These are phyloP conservation scores for Trichogramma pretiosum DNA, from an alignment of 1,140 invertebrate genomes.

Conservation along the genomic window DNA sequence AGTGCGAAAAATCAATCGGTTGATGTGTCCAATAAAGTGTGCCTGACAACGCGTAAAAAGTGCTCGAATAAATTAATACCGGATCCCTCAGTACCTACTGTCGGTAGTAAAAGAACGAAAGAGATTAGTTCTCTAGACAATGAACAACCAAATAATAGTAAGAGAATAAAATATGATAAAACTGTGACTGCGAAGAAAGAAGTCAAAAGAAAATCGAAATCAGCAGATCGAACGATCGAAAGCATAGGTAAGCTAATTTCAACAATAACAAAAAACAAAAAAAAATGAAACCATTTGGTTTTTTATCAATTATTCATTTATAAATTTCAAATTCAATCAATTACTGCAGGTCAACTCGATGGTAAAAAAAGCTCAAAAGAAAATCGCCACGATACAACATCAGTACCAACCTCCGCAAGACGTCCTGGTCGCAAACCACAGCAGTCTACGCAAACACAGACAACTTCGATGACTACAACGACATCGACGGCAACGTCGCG, in stretches of 20 bases:
- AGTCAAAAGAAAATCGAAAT: conserved; percentile 19
- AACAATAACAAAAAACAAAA: neutral
- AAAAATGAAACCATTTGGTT: neutral
- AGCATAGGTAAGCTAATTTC: neutral
- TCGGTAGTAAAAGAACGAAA: conserved; percentile 6
- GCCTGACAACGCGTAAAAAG: conserved; percentile 22
- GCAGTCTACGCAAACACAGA: neutral
- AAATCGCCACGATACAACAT: conserved; percentile 27
- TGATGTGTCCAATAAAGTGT: conserved; percentile 22
- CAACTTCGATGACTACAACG: neutral
- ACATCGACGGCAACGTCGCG: too few species aligned
- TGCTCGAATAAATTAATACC: too few species aligned
- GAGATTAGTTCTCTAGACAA: conserved; percentile 1
- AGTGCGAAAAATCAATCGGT: neutral
- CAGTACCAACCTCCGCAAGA: neutral
- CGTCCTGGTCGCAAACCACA: conserved; percentile 3
- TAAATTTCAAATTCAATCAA: conserved; percentile 18
- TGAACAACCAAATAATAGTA: conserved; percentile 5
- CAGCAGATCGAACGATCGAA: conserved; percentile 20
- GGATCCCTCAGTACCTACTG: too few species aligned
- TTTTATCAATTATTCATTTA: neutral
- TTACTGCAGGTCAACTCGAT: conserved; percentile 21
- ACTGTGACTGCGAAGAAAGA: conserved; percentile 17
- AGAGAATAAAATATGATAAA: conserved; percentile 19
- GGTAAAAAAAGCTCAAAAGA: conserved; percentile 36